Base-by-base conservation (phyloP, 2,888 invertebrate species). In the Cetonia aurata region DNA sequence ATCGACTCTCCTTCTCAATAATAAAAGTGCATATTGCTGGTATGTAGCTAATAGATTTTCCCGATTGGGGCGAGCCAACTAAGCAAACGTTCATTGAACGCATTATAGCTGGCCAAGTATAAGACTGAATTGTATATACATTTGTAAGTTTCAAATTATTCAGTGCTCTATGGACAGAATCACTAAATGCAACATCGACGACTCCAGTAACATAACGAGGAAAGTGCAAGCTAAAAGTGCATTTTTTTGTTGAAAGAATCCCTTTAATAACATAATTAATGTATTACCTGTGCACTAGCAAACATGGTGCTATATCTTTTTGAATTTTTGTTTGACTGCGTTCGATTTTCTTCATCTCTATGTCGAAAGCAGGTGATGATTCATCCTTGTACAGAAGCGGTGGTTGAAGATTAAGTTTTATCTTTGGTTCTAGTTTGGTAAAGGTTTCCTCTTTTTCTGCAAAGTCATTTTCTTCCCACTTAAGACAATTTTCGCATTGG, bases 21-120 rank as follows among this genome's bases (percentile, higher is more conserved):
- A 93, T 82, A 67, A 88, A 85, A 59, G 90, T 89, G 62, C 91
- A 86, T 3, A 95, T 82, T 0, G 92, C 89, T 12, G 92, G 89
- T 31, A 92, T 80, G 79, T 92, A 93, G 0, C 91, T 90, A 77
- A 91, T 82, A 0, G 93, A 92, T 84, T 93, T 93, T 0, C 93
- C 93, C 65, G 89, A 87, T 12, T 83, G 82, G 0, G 84, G 79
- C 0, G 89, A 86, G 71, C 90, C 88, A 0, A 94, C 85, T 71
- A 92, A 86, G 62, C 92, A 87, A 0, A 91, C 83, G 73, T 92
- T 90, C 57, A 89, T 87, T 0, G 90, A 90, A 44, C 91, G 86
- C 50, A 90, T 83, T 53, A 93, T 86, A 1, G 90, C 89, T 0
- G 90, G 89, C 93, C 94, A 94, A 0, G 89, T 86, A 66, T 91